Evolutionary conservation across 2,113 vertebrate genomes (phyloP), one percentile per base, ranked within the genome.

Genomic region (Irena cyanogastra): DNA sequence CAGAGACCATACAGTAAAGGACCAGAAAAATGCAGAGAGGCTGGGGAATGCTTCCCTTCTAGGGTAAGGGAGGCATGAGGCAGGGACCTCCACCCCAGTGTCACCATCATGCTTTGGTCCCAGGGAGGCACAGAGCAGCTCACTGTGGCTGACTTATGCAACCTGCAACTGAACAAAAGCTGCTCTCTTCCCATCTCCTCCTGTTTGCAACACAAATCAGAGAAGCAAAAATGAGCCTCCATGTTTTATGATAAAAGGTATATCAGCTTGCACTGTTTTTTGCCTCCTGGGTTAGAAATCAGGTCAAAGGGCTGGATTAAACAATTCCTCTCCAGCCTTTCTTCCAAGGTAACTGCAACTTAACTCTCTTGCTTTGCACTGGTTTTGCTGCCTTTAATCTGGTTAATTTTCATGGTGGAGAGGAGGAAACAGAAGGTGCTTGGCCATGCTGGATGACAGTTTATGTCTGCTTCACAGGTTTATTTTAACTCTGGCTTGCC

Each of bases 101-200:
- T 74, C 41, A 53, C 42, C 39, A 42, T 12, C 42, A 16, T 0
- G 2, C 8, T 79, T 64, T 31, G 12, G 15, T 64, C 44, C 33
- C 49, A 71, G 41, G 9, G 14, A 88, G 18, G 35, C 27, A 59
- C 54, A 71, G 31, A 59, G n/a, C 6, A 12, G 11, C 28, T 85
- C 6, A 0, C n/a, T 71, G 6, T 9, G 28, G 5, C 49, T 33
- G 37, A 42, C 11, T 27, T 60, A 16, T 0, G 2, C 26, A 50
- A 80, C 2, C 2, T 76, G 33, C 3, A 6, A 9, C 18, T 41
- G 66, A 89, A 90, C 70, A 93, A 91, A 91, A 57, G 33, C 44
- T 60, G 7, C 26, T 91, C 23, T 89, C 28, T 78, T 94, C 49
- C 24, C 57, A 76, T 12, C 12, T 76, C 53, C 50, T 95, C 71